Evolutionary conservation across 2,113 vertebrate species (phyloP), one percentile per base, ranked within the genome.

Genomic region (Globicephala melas): DNA sequence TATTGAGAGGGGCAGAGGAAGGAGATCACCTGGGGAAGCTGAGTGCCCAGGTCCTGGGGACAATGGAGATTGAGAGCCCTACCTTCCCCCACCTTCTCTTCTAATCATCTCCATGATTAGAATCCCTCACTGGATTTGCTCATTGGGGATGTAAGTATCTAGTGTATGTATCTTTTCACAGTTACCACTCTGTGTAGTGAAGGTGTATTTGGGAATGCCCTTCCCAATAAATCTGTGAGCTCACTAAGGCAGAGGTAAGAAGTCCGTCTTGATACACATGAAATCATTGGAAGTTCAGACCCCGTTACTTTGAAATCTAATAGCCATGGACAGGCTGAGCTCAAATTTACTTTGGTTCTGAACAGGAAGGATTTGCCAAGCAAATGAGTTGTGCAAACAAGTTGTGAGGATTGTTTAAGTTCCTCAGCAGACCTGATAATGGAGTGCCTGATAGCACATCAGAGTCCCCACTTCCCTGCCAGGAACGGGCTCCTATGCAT

Each of bases 81-180:
- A 6, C 17, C 41, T 38, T 8, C 7, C 31, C 18, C 25, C 3
- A 23, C 18, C 0, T 38, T 79, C 3, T 86, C 31, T 74, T 67
- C 8, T 11, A 23, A 79, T 21, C 6, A 6, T 67, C 33, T 89
- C 41, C 1, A 4, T 55, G 26, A 47, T 53, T 53, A 53, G 53
- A 53, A 53, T 21, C 0, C 2, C 12, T 31, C 18, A 1, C 36
- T 82, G 17, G 41, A 53, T 53, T 65, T 33, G 26, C 0, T 90
- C 5, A 0, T 4, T 31, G 60, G 3, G 1, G 14, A 1, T 26
- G 2, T 25, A 26, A 31, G 5, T 26, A 2, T 76, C 41, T 12
- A 1, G 6, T 25, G 25, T 28, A 6, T 21, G 20, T 8, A 13
- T 38, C 25, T 14, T 53, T 31, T 9, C 53, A 11, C 5, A 26